Conservation (phyloP, 2,888 invertebrate genomes). For the Microplitis deprimator region DNA sequence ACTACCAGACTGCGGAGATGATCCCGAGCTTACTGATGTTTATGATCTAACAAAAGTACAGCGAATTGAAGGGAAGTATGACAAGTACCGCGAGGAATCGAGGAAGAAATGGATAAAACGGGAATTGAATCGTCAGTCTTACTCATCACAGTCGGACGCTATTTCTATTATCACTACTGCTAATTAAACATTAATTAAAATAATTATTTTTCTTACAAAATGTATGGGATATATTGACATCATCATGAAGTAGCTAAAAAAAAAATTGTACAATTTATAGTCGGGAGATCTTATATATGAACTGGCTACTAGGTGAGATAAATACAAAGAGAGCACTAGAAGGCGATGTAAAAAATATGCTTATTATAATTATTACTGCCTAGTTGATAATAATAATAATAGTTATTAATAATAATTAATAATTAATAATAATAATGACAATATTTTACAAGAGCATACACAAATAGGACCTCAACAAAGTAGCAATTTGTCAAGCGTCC, state of each 20-base stretch:
- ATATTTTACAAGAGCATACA: slow-evolving; percentile 69
- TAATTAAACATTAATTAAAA: slow-evolving; percentile 30
- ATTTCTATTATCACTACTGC: slow-evolving; percentile 51
- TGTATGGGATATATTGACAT: slow-evolving; percentile 25
- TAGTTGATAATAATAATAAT: slow-evolving; percentile 67
- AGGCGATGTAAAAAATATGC: slow-evolving; percentile 70
- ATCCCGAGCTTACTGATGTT: slow-evolving; percentile 48
- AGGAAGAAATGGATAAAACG: slow-evolving; percentile 61
- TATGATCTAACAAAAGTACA: slow-evolving; percentile 50
- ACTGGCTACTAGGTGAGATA: slow-evolving; percentile 21
- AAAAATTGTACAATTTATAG: slow-evolving; percentile 21
- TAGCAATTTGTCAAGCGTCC: slow-evolving; percentile 55
- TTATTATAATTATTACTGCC: slow-evolving; percentile 68
- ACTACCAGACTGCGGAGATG: slow-evolving; percentile 10
- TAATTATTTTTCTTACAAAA: slow-evolving; percentile 39
- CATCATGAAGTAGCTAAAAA: slow-evolving; percentile 16
- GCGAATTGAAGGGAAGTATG: slow-evolving; percentile 44
- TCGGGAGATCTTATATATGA: slow-evolving; percentile 19
- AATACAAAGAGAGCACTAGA: slow-evolving; percentile 58
- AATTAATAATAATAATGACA: slow-evolving; percentile 65
- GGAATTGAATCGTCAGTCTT: slow-evolving; percentile 53
- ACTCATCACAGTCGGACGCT: slow-evolving; percentile 49
- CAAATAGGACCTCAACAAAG: slow-evolving; percentile 53
- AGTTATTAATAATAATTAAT: slow-evolving; percentile 38
- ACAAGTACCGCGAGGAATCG: slow-evolving; percentile 49